Percentiles rank a stretch among this genome's conserved stretches.
phyloP scores from a whole-genome alignment of 2,113 vertebrate species.

The Tragelaphus buxtoni region DNA sequence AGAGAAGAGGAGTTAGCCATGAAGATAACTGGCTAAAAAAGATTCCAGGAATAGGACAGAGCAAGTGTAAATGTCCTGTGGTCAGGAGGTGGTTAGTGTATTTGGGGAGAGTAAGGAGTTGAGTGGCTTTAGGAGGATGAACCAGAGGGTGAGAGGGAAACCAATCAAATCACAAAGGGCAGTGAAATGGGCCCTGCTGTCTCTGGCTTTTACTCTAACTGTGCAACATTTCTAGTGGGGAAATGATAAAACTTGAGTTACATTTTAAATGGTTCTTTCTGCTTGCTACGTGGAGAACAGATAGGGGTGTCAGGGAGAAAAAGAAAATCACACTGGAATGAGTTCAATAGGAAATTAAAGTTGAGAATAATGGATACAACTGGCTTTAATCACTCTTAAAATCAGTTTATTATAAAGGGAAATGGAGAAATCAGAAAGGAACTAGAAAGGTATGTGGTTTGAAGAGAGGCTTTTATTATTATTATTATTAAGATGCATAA shows the following conservation, averaged over 20 bases:
- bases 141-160: background rate
- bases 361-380: background rate
- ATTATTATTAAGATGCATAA: background rate
- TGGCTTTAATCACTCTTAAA: background rate
- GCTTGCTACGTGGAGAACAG: background rate
- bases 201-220: background rate
- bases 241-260: background rate
- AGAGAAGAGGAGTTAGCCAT: background rate
- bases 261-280: background rate
- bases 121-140: background rate
- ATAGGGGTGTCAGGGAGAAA: accelerated
- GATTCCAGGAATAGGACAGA: background rate
- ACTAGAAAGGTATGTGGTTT: background rate
- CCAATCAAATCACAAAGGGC: background rate
- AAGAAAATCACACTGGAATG: background rate
- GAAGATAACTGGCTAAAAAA: background rate
- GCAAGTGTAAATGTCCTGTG: background rate
- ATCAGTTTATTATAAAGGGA: background rate
- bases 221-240: background rate
- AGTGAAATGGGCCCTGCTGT: too few species aligned
- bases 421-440: background rate
- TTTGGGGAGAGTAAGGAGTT: background rate
- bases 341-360: background rate
- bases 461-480: background rate
- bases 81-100: background rate